Evolutionary conservation across 30 jellyfish, hydroid and myxozoan species (phyloP).

Genomic region (Cassiopea andromeda): DNA sequence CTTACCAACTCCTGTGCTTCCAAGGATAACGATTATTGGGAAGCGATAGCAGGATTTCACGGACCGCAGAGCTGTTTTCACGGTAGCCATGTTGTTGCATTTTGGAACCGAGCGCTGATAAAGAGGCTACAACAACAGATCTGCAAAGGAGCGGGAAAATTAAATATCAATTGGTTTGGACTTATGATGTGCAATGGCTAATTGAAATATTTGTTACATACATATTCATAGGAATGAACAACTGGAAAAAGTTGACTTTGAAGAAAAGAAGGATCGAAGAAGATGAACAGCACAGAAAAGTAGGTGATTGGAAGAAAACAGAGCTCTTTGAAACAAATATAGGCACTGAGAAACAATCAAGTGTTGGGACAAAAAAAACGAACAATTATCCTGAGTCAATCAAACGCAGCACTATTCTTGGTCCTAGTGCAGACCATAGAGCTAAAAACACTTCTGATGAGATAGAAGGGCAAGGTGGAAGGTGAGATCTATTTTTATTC

Average conservation of each 20-base stretch:
- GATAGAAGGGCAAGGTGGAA: too few relatives aligned
- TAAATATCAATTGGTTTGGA: not conserved
- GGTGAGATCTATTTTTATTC: too few relatives aligned
- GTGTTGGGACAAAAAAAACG: not conserved
- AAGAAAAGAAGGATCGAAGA: not conserved
- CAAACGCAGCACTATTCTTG: not conserved
- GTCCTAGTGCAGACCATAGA: too few relatives aligned
- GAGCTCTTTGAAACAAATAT: not conserved
- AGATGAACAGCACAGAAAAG: not conserved
- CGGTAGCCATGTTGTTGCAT: constrained; percentile 31
- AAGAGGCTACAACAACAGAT: constrained; percentile 1
- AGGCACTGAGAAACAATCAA: not conserved
- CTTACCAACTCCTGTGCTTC: constrained; percentile 98
- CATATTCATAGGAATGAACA: not conserved
- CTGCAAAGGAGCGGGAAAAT: not conserved
- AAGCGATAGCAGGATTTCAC: not conserved
- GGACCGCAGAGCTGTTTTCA: not conserved
- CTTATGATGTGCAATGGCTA: not conserved
- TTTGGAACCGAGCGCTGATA: not conserved
- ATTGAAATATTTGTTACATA: not conserved
- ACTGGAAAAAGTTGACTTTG: not conserved
- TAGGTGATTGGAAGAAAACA: not conserved
- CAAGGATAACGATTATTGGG: constrained; percentile 88
- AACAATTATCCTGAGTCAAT: not conserved
- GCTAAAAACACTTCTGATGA: not conserved